phyloP scores from a whole-genome alignment of 2,797 vertebrate genomes.

The Odontamblyopus lacepedii region DNA sequence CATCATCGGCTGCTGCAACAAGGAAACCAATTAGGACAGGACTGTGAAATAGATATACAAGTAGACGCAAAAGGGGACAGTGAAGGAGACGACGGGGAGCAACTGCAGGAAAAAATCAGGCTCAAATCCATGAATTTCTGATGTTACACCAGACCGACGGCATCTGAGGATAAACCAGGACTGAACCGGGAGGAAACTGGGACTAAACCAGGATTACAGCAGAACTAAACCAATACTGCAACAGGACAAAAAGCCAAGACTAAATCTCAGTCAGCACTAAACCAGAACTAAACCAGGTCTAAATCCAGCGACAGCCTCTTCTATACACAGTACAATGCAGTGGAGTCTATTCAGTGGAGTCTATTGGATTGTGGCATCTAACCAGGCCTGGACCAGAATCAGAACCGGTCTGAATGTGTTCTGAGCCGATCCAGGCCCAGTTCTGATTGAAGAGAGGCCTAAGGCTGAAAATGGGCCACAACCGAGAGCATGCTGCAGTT shows the following conservation, averaged over 20 bases:
- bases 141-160: slow-evolving; percentile 4
- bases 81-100: slow-evolving; percentile 11
- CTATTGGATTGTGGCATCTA: slow-evolving; percentile 6
- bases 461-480: slow-evolving; percentile 11
- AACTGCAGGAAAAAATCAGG: slow-evolving; percentile 1
- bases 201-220: not conserved
- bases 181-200: not conserved
- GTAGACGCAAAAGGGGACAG: not conserved
- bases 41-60: not conserved
- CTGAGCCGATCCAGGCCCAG: slow-evolving; percentile 3
- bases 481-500: slow-evolving; percentile 10
- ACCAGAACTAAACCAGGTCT: not conserved
- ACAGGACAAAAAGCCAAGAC: not conserved
- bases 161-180: slow-evolving; percentile 9
- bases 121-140: slow-evolving; percentile 5
- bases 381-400: slow-evolving; percentile 8
- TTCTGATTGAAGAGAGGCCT: slow-evolving; percentile 11
- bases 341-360: slow-evolving; percentile 12
- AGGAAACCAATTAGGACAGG: slow-evolving; percentile 3
- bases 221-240: slow-evolving; percentile 1
- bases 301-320: not conserved
- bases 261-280: slow-evolving; percentile 6
- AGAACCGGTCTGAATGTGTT: slow-evolving; percentile 1
- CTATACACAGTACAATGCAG: slow-evolving; percentile 6
- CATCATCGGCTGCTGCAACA: slow-evolving; percentile 12